Evolutionary conservation across 2,113 vertebrate genomes (phyloP).

Genomic region (Lycaon pictus): DNA sequence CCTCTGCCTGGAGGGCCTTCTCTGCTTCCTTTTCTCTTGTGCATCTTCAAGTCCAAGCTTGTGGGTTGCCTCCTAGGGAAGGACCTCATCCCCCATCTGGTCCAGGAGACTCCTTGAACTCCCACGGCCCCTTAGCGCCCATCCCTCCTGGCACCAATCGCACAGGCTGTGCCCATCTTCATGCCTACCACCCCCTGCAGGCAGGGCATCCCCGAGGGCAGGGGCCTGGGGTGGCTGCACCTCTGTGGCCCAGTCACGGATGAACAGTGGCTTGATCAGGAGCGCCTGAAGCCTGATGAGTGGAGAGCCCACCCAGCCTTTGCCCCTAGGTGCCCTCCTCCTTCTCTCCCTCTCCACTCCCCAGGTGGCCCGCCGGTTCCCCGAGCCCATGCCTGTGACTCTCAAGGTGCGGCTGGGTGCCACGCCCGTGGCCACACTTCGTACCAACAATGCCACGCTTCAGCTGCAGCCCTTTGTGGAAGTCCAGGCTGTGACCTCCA

Average conservation of each 20-base stretch:
- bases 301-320: neutral
- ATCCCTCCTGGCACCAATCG: neutral
- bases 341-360: neutral
- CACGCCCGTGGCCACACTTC: conserved; percentile 4
- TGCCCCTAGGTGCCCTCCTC: neutral
- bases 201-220: accelerated
- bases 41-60: neutral
- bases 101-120: neutral
- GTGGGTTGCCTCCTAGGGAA: neutral
- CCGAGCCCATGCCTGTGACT: conserved; percentile 57
- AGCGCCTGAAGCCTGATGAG: accelerated
- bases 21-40: neutral
- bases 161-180: neutral
- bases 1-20: neutral
- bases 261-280: too few relatives aligned
- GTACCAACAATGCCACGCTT: conserved; percentile 33
- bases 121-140: neutral
- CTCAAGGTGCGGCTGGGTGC: conserved; percentile 72
- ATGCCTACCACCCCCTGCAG: neutral
- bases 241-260: neutral
- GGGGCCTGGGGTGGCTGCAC: neutral
- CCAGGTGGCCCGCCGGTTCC: conserved; percentile 73
- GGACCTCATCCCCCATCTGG: neutral
- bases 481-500: conserved; percentile 60
- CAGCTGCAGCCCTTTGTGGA: conserved; percentile 70